Conservation (phyloP, 2,113 vertebrate species). For the Psilopsiagon aymara region DNA sequence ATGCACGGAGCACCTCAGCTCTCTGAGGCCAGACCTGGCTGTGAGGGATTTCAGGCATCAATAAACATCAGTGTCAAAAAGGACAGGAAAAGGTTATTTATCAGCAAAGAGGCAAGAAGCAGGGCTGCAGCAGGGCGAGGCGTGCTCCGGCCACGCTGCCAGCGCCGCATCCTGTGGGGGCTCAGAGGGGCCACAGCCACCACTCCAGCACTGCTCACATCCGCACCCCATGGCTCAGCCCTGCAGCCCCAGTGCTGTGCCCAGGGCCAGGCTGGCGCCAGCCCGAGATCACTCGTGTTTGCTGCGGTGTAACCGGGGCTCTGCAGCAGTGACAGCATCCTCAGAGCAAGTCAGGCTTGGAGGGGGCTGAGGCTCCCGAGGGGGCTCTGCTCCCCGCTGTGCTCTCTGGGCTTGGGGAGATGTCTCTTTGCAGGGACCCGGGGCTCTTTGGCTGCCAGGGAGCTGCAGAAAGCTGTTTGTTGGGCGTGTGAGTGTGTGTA, state of each 20-base stretch:
- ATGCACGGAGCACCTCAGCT: neutral
- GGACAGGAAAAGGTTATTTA: constrained; percentile 54
- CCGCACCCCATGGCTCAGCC: rapidly evolving
- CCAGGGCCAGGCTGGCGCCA: neutral
- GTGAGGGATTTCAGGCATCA: constrained; percentile 38
- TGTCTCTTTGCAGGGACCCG: neutral
- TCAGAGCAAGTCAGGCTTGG: neutral
- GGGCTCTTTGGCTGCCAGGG: neutral
- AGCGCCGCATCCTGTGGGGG: neutral
- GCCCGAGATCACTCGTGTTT: rapidly evolving
- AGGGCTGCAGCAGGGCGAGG: neutral
- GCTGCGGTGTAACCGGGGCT: neutral
- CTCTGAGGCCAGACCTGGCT: constrained; percentile 26
- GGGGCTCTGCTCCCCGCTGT: rapidly evolving
- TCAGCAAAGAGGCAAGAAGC: neutral
- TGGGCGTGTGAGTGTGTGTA: rapidly evolving
- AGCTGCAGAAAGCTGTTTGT: neutral
- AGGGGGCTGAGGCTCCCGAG: neutral
- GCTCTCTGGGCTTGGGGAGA: neutral
- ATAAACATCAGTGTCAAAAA: constrained; percentile 57
- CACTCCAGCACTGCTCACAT: rapidly evolving
- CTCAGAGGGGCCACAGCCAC: neutral
- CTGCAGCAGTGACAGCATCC: neutral
- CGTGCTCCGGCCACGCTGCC: neutral
- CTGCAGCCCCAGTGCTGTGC: neutral